Base-by-base conservation (phyloP, 2,888 invertebrate genomes). In the Pseudolycoriella hygida region DNA sequence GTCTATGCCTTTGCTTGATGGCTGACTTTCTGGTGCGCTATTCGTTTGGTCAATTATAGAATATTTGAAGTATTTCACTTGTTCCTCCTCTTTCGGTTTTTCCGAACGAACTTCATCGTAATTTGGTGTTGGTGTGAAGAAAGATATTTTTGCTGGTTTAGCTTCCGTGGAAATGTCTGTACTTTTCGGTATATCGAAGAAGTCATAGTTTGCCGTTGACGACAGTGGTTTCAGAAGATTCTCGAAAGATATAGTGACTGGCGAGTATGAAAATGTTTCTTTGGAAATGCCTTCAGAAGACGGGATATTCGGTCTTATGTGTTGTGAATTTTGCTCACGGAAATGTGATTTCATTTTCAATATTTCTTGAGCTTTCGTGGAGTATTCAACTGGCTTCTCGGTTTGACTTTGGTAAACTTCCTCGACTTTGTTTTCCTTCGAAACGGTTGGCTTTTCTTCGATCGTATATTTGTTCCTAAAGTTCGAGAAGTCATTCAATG, bases 291-390 rank as follows among this genome's bases (percentile, higher is more conserved):
- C 6, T 0, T 58, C 56, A 17, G 57, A 54, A 3, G 40, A n/a
- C 17, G 25, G 25, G 4, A 25, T 6, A 8, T 25, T 25, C 25
- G 25, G 25, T 25, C 25, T 25, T 25, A 8, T 25, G 8, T 34
- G 25, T 17, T 20, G 1, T 60, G 60, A 44, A 60, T 60, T 15
- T 60, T 64, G 64, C 45, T 64, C 60, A 2, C 60, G 57, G 55
- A 57, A 64, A 49, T 64, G 65, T n/a, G 60, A 59, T 50, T 64
- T 64, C 62, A 64, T 63, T 43, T 59, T 58, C 15, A 55, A 56
- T 48, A 64, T 63, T 42, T 64, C 64, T 11, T 59, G 55, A 3
- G 42, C 44, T 34, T 41, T 47, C 11, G 43, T 42, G 8, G 25
- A 14, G 17, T 46, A 39, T 19, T 51, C 50, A 2, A 49, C 49